A percentile compares a stretch with the other conserved stretches of the same genome.
phyloP scores from a whole-genome alignment of 2,797 vertebrate species.

The Borostomias antarcticus region DNA sequence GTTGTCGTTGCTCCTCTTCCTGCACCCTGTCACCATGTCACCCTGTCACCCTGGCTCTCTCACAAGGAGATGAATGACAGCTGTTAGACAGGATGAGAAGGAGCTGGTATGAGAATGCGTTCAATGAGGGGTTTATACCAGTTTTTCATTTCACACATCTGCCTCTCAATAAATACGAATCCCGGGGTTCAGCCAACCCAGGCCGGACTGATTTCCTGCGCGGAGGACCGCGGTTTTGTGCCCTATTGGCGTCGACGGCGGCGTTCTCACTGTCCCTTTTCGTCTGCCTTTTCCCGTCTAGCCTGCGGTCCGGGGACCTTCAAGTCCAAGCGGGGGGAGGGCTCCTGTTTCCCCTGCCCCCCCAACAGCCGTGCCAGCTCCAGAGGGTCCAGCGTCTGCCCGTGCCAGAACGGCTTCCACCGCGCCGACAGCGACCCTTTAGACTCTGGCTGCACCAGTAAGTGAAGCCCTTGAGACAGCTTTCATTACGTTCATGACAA shows the following conservation, averaged over 20 bases:
- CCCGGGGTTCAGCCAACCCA: slow-evolving; percentile 14
- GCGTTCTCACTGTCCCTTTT: slow-evolving; percentile 35
- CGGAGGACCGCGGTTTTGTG: slow-evolving; percentile 50
- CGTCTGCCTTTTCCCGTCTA: slow-evolving; percentile 50
- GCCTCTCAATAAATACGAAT: slow-evolving; percentile 33
- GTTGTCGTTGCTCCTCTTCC: too few relatives aligned
- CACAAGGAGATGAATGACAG: slow-evolving; percentile 63
- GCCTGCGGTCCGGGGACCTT: slow-evolving; percentile 90
- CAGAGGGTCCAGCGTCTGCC: slow-evolving; percentile 84
- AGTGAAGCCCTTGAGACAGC: slow-evolving; percentile 67
- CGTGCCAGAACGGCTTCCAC: slow-evolving; percentile 88
- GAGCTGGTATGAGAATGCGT: slow-evolving; percentile 54
- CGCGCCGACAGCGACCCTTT: slow-evolving; percentile 89
- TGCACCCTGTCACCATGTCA: too few relatives aligned
- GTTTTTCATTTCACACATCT: slow-evolving; percentile 12
- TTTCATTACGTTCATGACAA: neutral
- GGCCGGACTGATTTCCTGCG: slow-evolving; percentile 18
- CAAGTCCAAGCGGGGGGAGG: slow-evolving; percentile 94
- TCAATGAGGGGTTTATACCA: slow-evolving; percentile 14
- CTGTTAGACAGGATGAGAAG: slow-evolving; percentile 37
- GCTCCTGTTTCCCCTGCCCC: slow-evolving; percentile 87
- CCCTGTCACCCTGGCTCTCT: slow-evolving; percentile 51
- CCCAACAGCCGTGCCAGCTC: slow-evolving; percentile 88
- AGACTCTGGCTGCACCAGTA: slow-evolving; percentile 92
- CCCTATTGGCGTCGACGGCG: slow-evolving; percentile 42